These are phyloP conservation scores for Pygmarrhopalites habei DNA, from an alignment of 1,140 invertebrate species.

Conservation along the genomic window DNA sequence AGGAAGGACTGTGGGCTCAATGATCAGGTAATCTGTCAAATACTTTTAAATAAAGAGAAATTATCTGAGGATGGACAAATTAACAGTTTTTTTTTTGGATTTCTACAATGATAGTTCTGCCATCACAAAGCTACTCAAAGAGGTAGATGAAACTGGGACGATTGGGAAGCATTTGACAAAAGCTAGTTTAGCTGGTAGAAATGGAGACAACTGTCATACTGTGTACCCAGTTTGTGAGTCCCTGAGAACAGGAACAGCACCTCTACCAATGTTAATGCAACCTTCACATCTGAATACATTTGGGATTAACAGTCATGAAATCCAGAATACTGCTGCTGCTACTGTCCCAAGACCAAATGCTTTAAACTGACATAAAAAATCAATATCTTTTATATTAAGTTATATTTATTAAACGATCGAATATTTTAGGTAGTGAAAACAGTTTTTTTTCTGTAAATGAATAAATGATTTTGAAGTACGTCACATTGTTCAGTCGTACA, in stretches of 20 bases:
- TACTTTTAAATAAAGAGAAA: neutral
- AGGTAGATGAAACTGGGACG: conserved; percentile 6
- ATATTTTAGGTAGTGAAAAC: too few relatives aligned
- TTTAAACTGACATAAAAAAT: too few relatives aligned
- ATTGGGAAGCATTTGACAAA: conserved; percentile 11
- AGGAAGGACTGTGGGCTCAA: conserved; percentile 22
- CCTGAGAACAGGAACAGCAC: neutral
- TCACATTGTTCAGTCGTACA: too few relatives aligned
- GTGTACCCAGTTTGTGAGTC: conserved; percentile 26
- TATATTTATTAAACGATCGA: too few relatives aligned
- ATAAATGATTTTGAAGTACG: too few relatives aligned
- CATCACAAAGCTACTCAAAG: conserved; percentile 27
- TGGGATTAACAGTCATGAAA: too few relatives aligned
- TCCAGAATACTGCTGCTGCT: too few relatives aligned
- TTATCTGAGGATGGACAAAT: neutral
- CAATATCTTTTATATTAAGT: too few relatives aligned
- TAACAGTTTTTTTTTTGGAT: neutral
- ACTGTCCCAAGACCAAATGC: too few relatives aligned
- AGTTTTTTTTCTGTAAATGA: too few relatives aligned
- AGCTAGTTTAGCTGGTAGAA: conserved; percentile 26
- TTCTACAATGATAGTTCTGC: conserved; percentile 21
- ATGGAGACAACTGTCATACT: conserved; percentile 22
- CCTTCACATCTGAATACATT: neutral
- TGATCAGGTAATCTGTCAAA: conserved; percentile 12
- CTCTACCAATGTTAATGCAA: conserved; percentile 17